Evolutionary conservation across 2,113 vertebrate species (phyloP).

Genomic region (Tenrec ecaudatus): DNA sequence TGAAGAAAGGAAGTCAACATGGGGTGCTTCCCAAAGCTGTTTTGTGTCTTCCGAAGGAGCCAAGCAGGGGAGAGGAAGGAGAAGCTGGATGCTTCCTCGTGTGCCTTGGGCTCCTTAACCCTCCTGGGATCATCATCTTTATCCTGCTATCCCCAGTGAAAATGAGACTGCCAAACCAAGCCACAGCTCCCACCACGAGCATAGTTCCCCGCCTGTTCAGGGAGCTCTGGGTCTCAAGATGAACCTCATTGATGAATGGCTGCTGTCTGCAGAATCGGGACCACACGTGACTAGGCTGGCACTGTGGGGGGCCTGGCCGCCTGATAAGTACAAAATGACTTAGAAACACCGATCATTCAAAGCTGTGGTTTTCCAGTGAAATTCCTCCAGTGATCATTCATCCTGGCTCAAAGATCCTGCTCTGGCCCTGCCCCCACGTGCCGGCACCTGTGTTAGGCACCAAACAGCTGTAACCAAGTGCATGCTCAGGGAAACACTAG

Average conservation of each 20-base stretch:
- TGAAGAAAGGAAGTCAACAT: background rate
- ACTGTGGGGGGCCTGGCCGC: background rate
- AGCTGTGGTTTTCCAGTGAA: slow-evolving; percentile 25
- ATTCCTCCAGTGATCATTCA: background rate
- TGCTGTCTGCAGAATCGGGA: slow-evolving; percentile 1
- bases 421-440: no score
- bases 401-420: background rate
- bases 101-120: background rate
- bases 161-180: background rate
- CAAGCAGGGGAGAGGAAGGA: background rate
- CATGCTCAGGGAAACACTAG: background rate
- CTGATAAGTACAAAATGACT: background rate
- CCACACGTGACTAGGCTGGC: background rate
- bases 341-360: background rate
- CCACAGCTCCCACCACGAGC: background rate
- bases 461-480: background rate
- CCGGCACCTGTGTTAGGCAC: background rate
- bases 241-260: background rate
- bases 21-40: background rate
- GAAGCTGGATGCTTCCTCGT: background rate
- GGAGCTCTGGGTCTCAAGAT: background rate
- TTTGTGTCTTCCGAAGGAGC: background rate
- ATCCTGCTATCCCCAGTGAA: background rate
- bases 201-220: background rate
- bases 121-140: background rate